Evolutionary conservation across 2,888 invertebrate species (phyloP), one percentile per base, ranked within the genome.

Genomic region (Agriopis aurantiaria): DNA sequence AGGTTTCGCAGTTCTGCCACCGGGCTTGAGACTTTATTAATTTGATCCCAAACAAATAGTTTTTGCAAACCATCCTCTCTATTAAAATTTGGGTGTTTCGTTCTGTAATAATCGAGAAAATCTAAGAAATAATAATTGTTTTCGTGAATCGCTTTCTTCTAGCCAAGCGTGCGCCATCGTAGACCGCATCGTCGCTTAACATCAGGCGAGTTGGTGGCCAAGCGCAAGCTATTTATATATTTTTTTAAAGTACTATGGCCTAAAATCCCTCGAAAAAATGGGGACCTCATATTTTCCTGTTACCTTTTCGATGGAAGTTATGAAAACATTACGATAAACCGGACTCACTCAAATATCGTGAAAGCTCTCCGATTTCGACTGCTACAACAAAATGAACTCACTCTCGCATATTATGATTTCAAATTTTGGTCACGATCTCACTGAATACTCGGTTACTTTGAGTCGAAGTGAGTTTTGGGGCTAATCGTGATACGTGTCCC

Each of bases 381-480:
- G 57, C 59, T 63, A 66, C 63, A 75, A 75, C 70, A 70, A 69
- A 75, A 78, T 78, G 78, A 78, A 76, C 74, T 73, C 45, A 53
- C 53, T 62, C 53, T 62, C 61, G 66, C 69, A 72, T 74, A 78
- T 72, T 74, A 77, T 69, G 73, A 75, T 79, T 77, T 78, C 74
- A 80, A 72, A 80, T 80, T 80, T 75, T 67, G 75, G 78, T 78
- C 79, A 80, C 80, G 80, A 73, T 65, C 74, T 58, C 53, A 58
- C 56, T 74, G 75, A 75, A 78, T 77, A 78, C 78, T 77, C 72
- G 71, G 71, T 71, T 68, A 72, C 71, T 73, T 73, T 58, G 72
- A 66, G 71, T 75, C 73, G 73, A 59, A 74, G 70, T 73, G 62
- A 70, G 72, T 77, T 72, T 75, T 74, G 71, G 62, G 65, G 67